Percentiles rank a stretch among this genome's conserved stretches.
phyloP scores from a whole-genome alignment of 2,113 vertebrate species.

The Callospermophilus lateralis region DNA sequence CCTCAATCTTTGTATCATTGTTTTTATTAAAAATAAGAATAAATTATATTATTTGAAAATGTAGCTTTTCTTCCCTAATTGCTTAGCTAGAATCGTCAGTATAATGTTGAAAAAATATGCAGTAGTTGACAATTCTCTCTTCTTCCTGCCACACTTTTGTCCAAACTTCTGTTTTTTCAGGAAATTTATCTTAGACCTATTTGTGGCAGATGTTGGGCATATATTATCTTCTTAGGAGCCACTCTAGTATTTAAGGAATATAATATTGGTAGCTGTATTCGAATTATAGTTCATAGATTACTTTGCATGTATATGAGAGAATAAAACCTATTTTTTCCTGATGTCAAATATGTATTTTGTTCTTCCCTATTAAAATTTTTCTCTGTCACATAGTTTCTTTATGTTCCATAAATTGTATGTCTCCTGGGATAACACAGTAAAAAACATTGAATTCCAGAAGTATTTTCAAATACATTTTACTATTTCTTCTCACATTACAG shows the following conservation, averaged over 20 bases:
- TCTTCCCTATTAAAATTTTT: not conserved
- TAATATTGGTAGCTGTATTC: not conserved
- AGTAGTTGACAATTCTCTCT: not conserved
- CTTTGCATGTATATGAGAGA: not conserved
- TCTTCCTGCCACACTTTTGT: not conserved
- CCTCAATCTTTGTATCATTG: no score
- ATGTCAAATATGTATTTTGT: not conserved
- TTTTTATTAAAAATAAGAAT: not conserved
- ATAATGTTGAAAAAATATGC: not conserved
- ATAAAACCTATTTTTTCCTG: not conserved
- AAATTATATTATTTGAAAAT: not conserved
- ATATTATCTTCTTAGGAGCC: not conserved
- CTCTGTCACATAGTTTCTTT: not conserved
- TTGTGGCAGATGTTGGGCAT: not conserved
- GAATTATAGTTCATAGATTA: not conserved
- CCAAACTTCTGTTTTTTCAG: not conserved
- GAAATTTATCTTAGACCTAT: not conserved
- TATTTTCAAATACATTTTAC: slow-evolving; percentile 7
- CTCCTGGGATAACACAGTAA: not conserved
- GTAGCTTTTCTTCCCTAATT: not conserved
- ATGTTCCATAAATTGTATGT: not conserved
- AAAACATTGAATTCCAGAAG: not conserved
- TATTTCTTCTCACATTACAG: not conserved
- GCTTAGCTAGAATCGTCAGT: not conserved
- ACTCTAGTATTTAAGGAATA: not conserved